Evolutionary conservation across 2,888 invertebrate species (phyloP).

Genomic region (Tetragonisca angustula): DNA sequence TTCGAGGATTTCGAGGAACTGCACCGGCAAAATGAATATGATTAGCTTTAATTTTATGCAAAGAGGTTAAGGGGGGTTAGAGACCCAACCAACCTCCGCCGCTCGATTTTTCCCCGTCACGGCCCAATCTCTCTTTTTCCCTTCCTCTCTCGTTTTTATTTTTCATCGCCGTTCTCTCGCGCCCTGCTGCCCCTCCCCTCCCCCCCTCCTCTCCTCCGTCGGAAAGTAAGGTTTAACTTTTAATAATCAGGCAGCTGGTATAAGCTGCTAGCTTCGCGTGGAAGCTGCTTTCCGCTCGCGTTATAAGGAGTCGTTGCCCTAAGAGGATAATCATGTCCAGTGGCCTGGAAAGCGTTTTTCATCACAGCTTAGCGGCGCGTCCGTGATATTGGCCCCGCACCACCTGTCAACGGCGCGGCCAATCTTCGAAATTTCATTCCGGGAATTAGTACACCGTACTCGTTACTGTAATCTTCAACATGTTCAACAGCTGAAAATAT

Average conservation of each 20-base stretch:
- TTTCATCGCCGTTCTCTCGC: too few relatives aligned
- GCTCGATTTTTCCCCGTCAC: neutral
- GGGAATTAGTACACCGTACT: neutral
- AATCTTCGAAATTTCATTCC: neutral
- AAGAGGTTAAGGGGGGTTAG: slow-evolving; percentile 54
- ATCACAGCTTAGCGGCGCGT: slow-evolving; percentile 14
- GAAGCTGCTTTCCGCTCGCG: slow-evolving; percentile 13
- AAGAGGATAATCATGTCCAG: slow-evolving; percentile 44
- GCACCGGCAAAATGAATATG: slow-evolving; percentile 49
- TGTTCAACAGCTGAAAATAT: too few relatives aligned
- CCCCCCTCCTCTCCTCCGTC: neutral
- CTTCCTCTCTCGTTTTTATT: neutral
- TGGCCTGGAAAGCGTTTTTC: slow-evolving; percentile 23
- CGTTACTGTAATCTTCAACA: too few relatives aligned
- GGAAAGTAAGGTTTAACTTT: slow-evolving; percentile 46
- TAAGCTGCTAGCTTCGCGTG: slow-evolving; percentile 37
- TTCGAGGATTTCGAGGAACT: slow-evolving; percentile 53
- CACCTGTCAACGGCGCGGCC: neutral
- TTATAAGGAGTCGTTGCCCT: slow-evolving; percentile 36
- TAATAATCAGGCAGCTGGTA: slow-evolving; percentile 50
- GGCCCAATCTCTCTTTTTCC: neutral
- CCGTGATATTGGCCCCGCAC: slow-evolving; percentile 1
- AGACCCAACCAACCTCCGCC: neutral
- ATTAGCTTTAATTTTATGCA: slow-evolving; percentile 60
- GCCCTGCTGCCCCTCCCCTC: too few relatives aligned